phyloP scores from a whole-genome alignment of 1,140 invertebrate species.

The Phymastichus coffea region DNA sequence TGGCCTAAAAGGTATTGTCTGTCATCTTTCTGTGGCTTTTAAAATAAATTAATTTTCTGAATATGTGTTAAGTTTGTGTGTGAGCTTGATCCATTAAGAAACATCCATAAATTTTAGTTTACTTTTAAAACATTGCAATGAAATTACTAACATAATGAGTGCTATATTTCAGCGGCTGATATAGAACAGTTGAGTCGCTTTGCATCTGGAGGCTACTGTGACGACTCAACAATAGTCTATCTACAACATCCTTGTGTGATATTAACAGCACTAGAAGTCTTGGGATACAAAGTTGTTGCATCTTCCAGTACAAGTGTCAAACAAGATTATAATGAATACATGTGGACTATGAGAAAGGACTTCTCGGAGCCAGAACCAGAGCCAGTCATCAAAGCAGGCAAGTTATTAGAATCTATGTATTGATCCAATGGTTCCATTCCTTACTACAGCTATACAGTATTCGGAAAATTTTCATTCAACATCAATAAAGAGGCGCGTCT shows the following conservation, averaged over 20 bases:
- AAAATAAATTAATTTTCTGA: constrained; percentile 8
- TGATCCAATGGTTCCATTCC: not conserved
- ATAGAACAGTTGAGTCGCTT: constrained; percentile 77
- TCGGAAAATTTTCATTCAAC: not conserved
- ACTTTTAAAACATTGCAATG: not conserved
- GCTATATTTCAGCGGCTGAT: constrained; percentile 63
- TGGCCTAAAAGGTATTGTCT: constrained; percentile 71
- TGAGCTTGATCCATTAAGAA: too few relatives aligned
- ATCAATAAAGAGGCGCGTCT: not conserved
- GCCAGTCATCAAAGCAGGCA: constrained; percentile 47
- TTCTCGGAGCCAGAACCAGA: constrained; percentile 75
- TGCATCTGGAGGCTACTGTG: constrained; percentile 76
- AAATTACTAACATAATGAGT: not conserved
- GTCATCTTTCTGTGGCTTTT: not conserved
- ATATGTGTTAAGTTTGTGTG: constrained; percentile 14
- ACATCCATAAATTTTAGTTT: not conserved
- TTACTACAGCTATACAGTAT: too few relatives aligned
- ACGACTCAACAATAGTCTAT: constrained; percentile 78
- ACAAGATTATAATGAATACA: constrained; percentile 84
- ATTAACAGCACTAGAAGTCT: constrained; percentile 79
- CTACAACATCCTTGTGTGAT: constrained; percentile 84
- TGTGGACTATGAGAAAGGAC: constrained; percentile 90
- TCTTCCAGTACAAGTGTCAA: constrained; percentile 81
- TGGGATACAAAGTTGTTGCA: constrained; percentile 83
- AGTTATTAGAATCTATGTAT: constrained; percentile 8